Conservation (phyloP, 2,797 vertebrate species). For the Sebastes trivittatus region DNA sequence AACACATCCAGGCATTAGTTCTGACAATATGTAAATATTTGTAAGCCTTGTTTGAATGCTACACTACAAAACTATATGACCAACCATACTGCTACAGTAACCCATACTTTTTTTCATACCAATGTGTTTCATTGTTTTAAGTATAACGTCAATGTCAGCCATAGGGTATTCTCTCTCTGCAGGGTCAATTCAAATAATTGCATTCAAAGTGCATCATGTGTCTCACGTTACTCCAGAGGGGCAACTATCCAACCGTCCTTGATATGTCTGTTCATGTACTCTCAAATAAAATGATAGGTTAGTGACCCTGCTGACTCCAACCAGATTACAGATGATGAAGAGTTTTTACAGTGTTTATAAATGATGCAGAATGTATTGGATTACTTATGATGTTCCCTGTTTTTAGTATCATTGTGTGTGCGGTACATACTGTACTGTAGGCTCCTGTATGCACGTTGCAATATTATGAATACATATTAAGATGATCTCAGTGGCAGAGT, state of each 20-base stretch:
- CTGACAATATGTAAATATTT: background rate
- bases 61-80: background rate
- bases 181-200: slow-evolving; percentile 27
- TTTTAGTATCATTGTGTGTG: background rate
- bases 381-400: background rate
- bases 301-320: background rate
- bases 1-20: background rate
- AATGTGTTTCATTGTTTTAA: background rate
- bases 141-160: background rate
- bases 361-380: background rate
- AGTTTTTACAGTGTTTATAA: background rate
- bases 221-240: slow-evolving; percentile 2
- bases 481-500: slow-evolving; percentile 8
- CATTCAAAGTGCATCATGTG: slow-evolving; percentile 32
- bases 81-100: background rate
- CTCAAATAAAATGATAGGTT: slow-evolving; percentile 1
- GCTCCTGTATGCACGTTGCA: background rate
- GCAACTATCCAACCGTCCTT: background rate
- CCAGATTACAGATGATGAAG: background rate
- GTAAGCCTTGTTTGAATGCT: background rate
- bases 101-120: too few relatives aligned
- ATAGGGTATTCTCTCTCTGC: background rate
- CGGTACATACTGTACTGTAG: background rate
- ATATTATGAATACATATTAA: slow-evolving; percentile 22
- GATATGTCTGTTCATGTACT: slow-evolving; percentile 21